Conservation (phyloP, 2,113 vertebrate species). For the Sinosuthora webbiana region DNA sequence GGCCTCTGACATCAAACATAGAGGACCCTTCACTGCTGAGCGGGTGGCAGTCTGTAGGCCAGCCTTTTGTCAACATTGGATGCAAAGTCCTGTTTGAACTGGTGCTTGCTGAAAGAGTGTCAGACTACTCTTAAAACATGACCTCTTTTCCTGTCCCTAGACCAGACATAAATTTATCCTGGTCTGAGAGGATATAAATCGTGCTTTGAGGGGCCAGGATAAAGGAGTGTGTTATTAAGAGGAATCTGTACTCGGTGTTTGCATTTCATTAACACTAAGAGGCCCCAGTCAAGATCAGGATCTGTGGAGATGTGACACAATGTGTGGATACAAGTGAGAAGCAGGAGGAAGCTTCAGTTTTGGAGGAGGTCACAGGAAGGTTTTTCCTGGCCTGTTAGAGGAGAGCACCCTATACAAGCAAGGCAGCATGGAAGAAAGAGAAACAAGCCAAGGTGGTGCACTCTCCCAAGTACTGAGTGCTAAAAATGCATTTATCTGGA, state of each 20-base stretch:
- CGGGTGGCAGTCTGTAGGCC: background rate
- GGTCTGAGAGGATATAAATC: slow-evolving; percentile 4
- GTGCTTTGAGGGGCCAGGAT: background rate
- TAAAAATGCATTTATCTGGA: background rate
- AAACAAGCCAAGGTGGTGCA: background rate
- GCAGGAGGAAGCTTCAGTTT: background rate
- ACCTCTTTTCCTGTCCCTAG: slow-evolving; percentile 22
- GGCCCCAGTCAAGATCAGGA: background rate
- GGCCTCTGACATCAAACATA: background rate
- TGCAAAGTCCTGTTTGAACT: background rate
- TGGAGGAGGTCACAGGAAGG: background rate
- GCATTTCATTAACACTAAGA: background rate
- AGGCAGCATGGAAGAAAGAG: background rate
- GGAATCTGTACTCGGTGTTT: background rate
- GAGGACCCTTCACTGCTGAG: background rate
- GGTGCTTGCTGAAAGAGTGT: background rate
- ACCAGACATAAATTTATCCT: slow-evolving; percentile 16
- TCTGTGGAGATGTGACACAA: background rate
- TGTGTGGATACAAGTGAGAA: background rate
- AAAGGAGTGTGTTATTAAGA: background rate
- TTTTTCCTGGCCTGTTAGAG: background rate
- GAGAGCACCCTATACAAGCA: background rate
- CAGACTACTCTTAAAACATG: slow-evolving; percentile 55
- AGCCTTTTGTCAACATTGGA: background rate
- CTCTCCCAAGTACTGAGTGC: background rate